These are phyloP conservation scores for Myotis davidii DNA, from an alignment of 2,113 vertebrate genomes.

Conservation along the genomic window DNA sequence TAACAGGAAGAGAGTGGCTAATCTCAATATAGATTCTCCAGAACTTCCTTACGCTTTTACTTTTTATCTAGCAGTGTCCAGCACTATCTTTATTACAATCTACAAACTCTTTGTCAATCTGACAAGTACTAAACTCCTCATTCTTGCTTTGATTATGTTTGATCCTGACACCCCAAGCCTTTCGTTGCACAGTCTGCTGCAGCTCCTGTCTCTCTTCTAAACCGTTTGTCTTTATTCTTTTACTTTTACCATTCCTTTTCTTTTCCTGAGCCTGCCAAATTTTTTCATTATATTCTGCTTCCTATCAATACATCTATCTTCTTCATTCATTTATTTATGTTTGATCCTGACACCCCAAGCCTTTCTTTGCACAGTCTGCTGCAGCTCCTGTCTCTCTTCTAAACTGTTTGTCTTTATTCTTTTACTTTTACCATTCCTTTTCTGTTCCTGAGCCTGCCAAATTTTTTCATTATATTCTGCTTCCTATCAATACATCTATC, in stretches of 20 bases:
- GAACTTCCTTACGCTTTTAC: neutral
- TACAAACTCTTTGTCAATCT: neutral
- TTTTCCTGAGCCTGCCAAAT: neutral
- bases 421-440: neutral
- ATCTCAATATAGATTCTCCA: neutral
- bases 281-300: neutral
- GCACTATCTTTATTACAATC: neutral
- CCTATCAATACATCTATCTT: neutral
- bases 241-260: neutral
- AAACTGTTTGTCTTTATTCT: conserved; percentile 1
- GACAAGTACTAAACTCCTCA: neutral
- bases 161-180: neutral
- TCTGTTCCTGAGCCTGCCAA: neutral
- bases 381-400: neutral
- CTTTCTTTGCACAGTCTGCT: neutral
- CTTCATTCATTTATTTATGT: neutral
- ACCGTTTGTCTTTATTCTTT: neutral
- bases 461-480: neutral
- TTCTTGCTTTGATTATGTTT: neutral
- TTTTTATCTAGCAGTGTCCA: neutral
- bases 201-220: neutral
- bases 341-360: neutral
- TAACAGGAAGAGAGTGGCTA: neutral
- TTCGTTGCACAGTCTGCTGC: neutral
- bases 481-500: neutral